Base-by-base conservation (phyloP, 2,888 invertebrate genomes). In the Danaus chrysippus region DNA sequence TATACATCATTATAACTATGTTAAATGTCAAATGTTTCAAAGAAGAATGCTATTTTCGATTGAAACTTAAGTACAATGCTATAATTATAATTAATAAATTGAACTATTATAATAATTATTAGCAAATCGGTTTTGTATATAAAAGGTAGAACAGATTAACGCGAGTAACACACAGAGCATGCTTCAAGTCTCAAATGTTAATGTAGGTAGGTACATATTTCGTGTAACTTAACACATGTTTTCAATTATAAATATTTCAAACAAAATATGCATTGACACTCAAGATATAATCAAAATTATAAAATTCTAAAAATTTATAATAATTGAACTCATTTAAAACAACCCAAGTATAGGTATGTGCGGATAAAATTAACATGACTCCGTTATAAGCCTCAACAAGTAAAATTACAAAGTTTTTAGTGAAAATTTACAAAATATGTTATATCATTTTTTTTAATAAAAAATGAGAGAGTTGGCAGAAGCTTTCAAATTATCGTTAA, bases 331-430 rank as follows among this genome's bases (percentile, higher is more conserved):
- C 60, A 58, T 64, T 67, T 60, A 60, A 58, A 53, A 15, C 62
- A 59, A 59, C 13, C 58, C 60, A 52, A 23, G 55, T 56, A 61
- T 56, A n/a, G n/a, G n/a, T n/a, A 62, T 42, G 58, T 58, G 52
- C 54, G 55, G 19, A 52, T 66, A 68, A 66, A 61, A 64, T 64
- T 61, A 52, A 42, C 62, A 64, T 53, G 54, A 59, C 54, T 56
- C 60, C 42, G 56, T 59, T 60, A 62, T 62, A 6, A 34, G 23
- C 23, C 55, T 56, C 63, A 56, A 46, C 54, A 54, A 56, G 60
- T 59, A 65, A 62, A 66, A 68, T 68, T 68, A 64, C 63, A 59
- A 62, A 67, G 54, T 66, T 62, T 54, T 42, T 59, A 58, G 44
- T 62, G 62, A 66, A 63, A 64, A 66, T 60, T 59, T 41, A 57